Conservation (phyloP, 53 echinoderm and acorn worm species). For the Astropecten irregularis region DNA sequence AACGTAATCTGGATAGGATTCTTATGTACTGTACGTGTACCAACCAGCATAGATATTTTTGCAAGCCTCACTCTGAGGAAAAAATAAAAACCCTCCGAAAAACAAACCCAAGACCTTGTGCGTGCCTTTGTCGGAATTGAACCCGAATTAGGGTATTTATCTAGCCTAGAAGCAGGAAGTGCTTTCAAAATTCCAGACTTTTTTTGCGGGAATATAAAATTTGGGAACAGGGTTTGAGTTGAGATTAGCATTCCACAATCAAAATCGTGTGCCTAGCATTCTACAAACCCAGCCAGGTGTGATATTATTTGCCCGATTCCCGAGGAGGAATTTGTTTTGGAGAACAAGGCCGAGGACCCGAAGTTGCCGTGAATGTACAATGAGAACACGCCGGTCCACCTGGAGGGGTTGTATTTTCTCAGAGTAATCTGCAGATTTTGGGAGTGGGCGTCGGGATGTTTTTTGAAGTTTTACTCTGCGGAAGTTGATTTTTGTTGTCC, state of each 20-base stretch:
- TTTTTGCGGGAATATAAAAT: background rate
- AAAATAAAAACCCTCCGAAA: too few relatives aligned
- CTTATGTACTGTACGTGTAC: too few relatives aligned
- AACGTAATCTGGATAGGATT: too few relatives aligned
- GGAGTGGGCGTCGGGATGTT: background rate
- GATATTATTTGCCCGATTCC: background rate
- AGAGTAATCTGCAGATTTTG: background rate
- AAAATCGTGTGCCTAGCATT: conserved; percentile 23
- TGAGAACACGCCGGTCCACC: background rate
- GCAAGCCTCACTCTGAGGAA: too few relatives aligned
- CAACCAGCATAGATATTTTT: too few relatives aligned
- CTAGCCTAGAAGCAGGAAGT: too few relatives aligned
- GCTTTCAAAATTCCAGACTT: background rate
- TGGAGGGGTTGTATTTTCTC: background rate
- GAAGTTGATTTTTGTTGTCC: conserved; percentile 11
- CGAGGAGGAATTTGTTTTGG: conserved; percentile 27
- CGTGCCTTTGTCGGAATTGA: too few relatives aligned
- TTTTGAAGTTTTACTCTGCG: background rate
- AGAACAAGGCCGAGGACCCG: background rate
- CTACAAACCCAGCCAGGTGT: background rate
- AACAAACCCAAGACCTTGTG: too few relatives aligned
- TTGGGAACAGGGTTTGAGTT: background rate
- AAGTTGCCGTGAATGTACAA: background rate
- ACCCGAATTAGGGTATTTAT: too few relatives aligned
- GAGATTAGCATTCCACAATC: background rate